These are phyloP conservation scores for Vimba vimba DNA, from an alignment of 2,113 vertebrate genomes.

Conservation along the genomic window DNA sequence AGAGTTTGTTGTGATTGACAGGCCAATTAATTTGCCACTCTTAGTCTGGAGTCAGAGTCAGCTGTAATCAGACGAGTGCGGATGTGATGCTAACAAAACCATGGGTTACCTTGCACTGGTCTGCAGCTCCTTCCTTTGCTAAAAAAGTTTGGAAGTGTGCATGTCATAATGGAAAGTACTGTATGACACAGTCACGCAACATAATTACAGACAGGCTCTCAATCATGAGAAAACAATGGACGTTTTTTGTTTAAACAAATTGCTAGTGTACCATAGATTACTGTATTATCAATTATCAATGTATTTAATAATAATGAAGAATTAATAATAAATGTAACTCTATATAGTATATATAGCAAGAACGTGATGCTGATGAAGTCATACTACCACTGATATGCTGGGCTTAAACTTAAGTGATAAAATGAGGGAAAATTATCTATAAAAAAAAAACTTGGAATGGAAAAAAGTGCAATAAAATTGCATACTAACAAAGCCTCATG, in stretches of 20 bases:
- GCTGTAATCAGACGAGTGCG: conserved; percentile 58
- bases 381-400: not conserved
- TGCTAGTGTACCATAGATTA: too few species aligned
- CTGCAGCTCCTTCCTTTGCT: not conserved
- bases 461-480: not conserved
- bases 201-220: not conserved
- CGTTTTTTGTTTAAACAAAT: too few species aligned
- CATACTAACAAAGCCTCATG: not conserved
- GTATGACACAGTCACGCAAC: not conserved
- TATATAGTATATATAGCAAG: too few species aligned
- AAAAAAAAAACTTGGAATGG: too few species aligned
- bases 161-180: not conserved
- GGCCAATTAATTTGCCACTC: conserved; percentile 62
- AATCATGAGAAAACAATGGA: too few species aligned
- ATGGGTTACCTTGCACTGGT: not conserved
- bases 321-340: too few species aligned
- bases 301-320: too few species aligned
- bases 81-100: conserved; percentile 45
- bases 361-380: too few species aligned
- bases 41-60: conserved; percentile 55
- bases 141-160: not conserved
- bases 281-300: too few species aligned
- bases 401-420: not conserved
- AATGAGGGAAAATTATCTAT: not conserved
- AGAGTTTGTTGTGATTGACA: conserved; percentile 60